Percentiles rank a stretch among this genome's conserved stretches.
phyloP scores from a whole-genome alignment of 2,888 invertebrate genomes.

The Sphaerophoria taeniata region DNA sequence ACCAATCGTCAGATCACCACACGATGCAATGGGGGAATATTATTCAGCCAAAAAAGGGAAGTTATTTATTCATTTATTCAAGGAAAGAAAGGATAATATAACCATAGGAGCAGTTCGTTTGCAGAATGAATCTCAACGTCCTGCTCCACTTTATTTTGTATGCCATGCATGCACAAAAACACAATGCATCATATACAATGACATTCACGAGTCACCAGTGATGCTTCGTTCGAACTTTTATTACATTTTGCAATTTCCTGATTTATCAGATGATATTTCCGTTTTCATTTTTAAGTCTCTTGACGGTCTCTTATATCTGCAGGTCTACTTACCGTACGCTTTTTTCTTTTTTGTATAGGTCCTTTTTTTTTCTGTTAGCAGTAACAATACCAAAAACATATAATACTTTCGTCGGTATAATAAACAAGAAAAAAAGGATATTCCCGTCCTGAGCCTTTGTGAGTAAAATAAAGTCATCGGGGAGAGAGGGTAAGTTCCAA shows the following conservation, averaged over 20 bases:
- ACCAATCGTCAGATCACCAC: too few relatives aligned
- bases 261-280: slow-evolving; percentile 80
- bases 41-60: background rate
- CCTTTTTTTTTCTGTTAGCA: background rate
- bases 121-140: too few relatives aligned
- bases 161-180: slow-evolving; percentile 36
- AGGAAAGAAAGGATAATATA: slow-evolving; percentile 19
- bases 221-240: slow-evolving; percentile 75
- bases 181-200: slow-evolving; percentile 44
- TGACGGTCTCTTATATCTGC: background rate
- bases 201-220: background rate
- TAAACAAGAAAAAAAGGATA: slow-evolving; percentile 12
- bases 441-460: slow-evolving; percentile 37
- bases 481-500: slow-evolving; percentile 11
- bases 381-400: background rate
- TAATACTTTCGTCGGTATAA: background rate
- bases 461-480: slow-evolving; percentile 46
- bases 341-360: background rate
- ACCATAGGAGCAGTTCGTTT: background rate
- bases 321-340: background rate
- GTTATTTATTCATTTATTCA: slow-evolving; percentile 50
- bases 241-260: slow-evolving; percentile 81
- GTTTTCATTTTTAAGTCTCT: slow-evolving; percentile 77
- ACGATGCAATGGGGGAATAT: background rate
- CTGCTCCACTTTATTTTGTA: background rate